These are phyloP conservation scores for Drosophila kanekoi DNA, from an alignment of 2,888 invertebrate genomes.

Conservation along the genomic window DNA sequence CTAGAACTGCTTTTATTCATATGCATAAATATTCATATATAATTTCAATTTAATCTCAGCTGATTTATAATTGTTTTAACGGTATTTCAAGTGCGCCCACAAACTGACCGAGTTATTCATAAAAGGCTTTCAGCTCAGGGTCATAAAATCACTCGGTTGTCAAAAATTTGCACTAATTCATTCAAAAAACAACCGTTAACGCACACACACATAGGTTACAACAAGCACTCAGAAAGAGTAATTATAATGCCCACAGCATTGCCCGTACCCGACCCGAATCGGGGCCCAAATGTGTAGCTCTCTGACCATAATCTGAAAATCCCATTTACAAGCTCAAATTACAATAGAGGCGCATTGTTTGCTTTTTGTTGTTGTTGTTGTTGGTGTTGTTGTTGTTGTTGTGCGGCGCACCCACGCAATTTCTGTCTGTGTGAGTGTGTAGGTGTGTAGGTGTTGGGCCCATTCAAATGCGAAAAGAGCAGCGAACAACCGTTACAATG, in stretches of 20 bases:
- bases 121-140: constrained; percentile 32
- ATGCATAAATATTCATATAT: background rate
- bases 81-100: constrained; percentile 53
- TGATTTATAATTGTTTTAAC: constrained; percentile 35
- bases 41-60: constrained; percentile 6
- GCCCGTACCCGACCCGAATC: constrained; percentile 30
- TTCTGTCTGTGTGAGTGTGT: constrained; percentile 15
- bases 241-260: constrained; percentile 67
- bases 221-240: constrained; percentile 27
- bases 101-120: constrained; percentile 32
- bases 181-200: constrained; percentile 69
- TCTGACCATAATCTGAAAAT: constrained; percentile 60
- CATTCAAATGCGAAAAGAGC: constrained; percentile 80
- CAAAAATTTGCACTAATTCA: constrained; percentile 77
- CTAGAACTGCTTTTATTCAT: background rate
- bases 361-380: constrained; percentile 14
- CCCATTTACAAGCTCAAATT: constrained; percentile 71
- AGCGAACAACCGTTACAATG: constrained; percentile 75
- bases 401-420: constrained; percentile 66
- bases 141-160: constrained; percentile 74
- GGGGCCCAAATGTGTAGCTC: constrained; percentile 38
- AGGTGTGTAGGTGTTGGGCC: constrained; percentile 36
- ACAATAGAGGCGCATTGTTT: constrained; percentile 74
- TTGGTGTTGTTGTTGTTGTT: constrained; percentile 29
- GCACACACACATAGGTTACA: constrained; percentile 8